phyloP scores from a whole-genome alignment of 2,888 invertebrate species.

The Cosmia pyralina region DNA sequence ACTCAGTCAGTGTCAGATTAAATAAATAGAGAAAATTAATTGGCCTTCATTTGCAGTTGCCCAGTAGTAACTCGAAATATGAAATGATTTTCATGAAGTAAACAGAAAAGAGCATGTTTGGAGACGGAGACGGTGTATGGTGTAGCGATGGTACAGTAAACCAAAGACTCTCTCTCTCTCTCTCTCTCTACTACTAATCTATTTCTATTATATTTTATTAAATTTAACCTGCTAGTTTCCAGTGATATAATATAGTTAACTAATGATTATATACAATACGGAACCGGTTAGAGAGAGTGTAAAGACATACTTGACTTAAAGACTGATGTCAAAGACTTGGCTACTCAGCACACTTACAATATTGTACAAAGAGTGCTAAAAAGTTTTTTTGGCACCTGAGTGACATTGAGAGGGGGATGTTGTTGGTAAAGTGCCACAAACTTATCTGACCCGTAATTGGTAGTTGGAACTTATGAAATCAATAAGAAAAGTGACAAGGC shows the following conservation, averaged over 20 bases:
- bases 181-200: no score
- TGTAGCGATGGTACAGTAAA: constrained; percentile 18
- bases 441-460: no score
- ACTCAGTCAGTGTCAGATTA: not conserved
- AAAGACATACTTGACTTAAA: not conserved
- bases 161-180: no score
- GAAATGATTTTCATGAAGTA: constrained; percentile 57
- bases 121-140: constrained; percentile 25
- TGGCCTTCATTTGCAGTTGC: constrained; percentile 5
- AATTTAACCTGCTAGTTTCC: no score
- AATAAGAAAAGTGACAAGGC: no score
- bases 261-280: no score
- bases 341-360: not conserved
- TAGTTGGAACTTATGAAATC: no score
- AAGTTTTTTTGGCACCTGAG: no score
- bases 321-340: not conserved
- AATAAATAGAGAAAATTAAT: not conserved
- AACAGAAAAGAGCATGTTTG: constrained; percentile 56
- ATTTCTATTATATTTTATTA: not conserved
- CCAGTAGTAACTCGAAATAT: constrained; percentile 31
- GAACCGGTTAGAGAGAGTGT: not conserved
- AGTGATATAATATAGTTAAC: not conserved
- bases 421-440: no score
- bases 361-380: no score
- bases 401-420: no score